These are phyloP conservation scores for Rhizoglyphus robini DNA, from an alignment of 1,140 invertebrate species.

Conservation along the genomic window DNA sequence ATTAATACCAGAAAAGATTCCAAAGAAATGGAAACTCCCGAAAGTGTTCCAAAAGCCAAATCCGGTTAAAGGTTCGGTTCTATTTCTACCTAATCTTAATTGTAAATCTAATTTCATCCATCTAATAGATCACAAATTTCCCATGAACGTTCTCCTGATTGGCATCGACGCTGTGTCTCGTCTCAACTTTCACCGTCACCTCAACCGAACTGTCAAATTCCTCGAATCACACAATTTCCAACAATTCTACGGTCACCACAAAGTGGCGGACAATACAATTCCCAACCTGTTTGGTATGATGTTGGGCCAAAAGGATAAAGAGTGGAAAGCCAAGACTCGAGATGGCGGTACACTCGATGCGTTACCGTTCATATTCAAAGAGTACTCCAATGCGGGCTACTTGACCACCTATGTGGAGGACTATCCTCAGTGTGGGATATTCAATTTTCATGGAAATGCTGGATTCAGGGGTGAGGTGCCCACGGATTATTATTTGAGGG, in stretches of 20 bases:
- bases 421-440: slow-evolving; percentile 24
- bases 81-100: too few species aligned
- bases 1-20: too few species aligned
- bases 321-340: slow-evolving; percentile 13
- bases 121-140: background rate
- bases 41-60: too few species aligned
- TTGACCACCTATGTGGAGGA: slow-evolving; percentile 28
- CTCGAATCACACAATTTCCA: background rate
- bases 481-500: slow-evolving; percentile 28
- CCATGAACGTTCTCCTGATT: background rate
- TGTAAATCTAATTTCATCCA: too few species aligned
- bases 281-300: slow-evolving; percentile 35
- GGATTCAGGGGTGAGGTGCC: slow-evolving; percentile 27
- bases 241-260: slow-evolving; percentile 20
- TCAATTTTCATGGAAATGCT: slow-evolving; percentile 25
- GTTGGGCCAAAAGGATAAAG: slow-evolving; percentile 27
- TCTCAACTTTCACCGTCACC: background rate
- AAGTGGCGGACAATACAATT: slow-evolving; percentile 37
- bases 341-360: slow-evolving; percentile 17
- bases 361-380: slow-evolving; percentile 27
- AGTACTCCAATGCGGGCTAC: slow-evolving; percentile 26
- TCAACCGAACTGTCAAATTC: background rate
- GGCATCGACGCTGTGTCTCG: slow-evolving; percentile 1
- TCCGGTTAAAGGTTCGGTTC: too few species aligned
- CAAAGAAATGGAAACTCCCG: too few species aligned